A percentile compares a stretch with the other conserved stretches of the same genome.
Evolutionary conservation across 1,140 invertebrate genomes (phyloP).

Genomic region (Nixonia krombeini): DNA sequence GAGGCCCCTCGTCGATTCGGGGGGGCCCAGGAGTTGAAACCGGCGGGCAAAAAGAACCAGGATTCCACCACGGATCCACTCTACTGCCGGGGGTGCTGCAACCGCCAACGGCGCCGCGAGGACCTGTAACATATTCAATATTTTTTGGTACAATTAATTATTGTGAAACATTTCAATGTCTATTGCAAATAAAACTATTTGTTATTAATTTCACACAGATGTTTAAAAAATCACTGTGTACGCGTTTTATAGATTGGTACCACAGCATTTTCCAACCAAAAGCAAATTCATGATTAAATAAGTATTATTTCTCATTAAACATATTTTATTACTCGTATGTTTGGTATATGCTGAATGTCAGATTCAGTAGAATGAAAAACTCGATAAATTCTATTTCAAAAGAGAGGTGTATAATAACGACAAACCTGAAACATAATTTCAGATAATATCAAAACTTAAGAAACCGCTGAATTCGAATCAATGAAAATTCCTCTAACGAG

Average conservation of each 20-base stretch:
- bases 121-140: conserved; percentile 59
- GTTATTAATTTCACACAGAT: no score
- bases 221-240: no score
- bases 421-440: not conserved
- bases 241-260: no score
- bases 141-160: not conserved
- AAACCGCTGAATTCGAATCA: conserved; percentile 12
- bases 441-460: not conserved
- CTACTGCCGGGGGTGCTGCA: conserved; percentile 66
- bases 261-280: no score
- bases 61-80: conserved; percentile 69
- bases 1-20: conserved; percentile 58
- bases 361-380: no score
- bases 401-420: no score
- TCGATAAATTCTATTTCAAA: no score
- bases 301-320: no score
- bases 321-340: no score
- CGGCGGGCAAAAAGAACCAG: conserved; percentile 57
- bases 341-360: no score
- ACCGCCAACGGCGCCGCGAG: conserved; percentile 69
- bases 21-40: conserved; percentile 57
- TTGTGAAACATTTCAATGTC: not conserved
- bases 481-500: conserved; percentile 16
- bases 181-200: no score
- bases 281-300: no score